Evolutionary conservation across 1,140 invertebrate species (phyloP).

Genomic region (Ridgeia piscesae): DNA sequence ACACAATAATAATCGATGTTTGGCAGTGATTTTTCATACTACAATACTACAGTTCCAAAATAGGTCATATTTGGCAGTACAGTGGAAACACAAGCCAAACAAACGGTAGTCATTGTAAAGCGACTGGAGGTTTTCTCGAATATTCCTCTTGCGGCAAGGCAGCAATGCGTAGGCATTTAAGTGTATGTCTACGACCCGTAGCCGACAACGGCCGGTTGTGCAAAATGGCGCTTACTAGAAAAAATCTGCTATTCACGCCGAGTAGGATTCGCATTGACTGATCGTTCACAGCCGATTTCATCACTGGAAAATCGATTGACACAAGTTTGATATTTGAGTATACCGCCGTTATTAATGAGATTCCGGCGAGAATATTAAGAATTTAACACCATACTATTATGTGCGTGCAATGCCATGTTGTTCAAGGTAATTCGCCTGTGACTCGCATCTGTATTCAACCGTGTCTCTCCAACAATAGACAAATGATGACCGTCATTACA

Average conservation of each 20-base stretch:
- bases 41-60: too few species aligned
- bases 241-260: not conserved
- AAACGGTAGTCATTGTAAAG: too few species aligned
- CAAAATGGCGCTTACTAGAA: not conserved
- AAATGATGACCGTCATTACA: not conserved
- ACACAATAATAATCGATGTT: too few species aligned
- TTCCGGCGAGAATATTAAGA: not conserved
- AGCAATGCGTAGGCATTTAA: too few species aligned
- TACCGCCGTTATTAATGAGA: not conserved
- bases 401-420: not conserved
- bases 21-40: too few species aligned
- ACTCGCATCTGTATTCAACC: not conserved
- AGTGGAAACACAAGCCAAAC: too few species aligned
- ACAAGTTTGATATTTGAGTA: not conserved
- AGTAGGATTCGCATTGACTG: not conserved
- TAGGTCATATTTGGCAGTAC: too few species aligned
- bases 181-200: too few species aligned
- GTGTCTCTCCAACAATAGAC: not conserved
- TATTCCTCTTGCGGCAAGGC: too few species aligned
- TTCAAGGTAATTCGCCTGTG: not conserved
- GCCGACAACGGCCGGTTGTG: not conserved
- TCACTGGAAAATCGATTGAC: not conserved
- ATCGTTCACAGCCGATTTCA: not conserved
- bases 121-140: too few species aligned
- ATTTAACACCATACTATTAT: not conserved